Evolutionary conservation across 2,113 vertebrate species (phyloP), one percentile per base, ranked within the genome.

Genomic region (Paracanthobrama guichenoti): DNA sequence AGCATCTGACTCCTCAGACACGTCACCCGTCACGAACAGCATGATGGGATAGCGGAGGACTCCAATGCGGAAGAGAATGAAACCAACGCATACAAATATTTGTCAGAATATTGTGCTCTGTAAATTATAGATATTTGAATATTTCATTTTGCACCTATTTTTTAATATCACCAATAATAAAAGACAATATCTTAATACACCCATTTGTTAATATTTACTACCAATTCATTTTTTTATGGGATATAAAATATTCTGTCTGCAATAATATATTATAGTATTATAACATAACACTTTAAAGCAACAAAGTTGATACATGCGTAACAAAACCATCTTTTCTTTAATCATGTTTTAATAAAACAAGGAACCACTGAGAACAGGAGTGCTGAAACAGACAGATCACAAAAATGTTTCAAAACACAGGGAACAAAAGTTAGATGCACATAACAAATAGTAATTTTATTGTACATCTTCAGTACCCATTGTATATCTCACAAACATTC

Each of bases 371-470:
- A 35, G 31, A 66, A 64, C n/a, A 44, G 12, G 39, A 28, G 59
- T 28, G 31, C 75, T 60, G 31, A 78, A 22, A 55, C 18, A 1
- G n/a, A 7, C 53, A 4, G 6, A 59, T 24, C 31, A 53, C 20
- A 80, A 50, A 80, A n/a, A 35, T 22, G 0, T n/a, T 67, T 80
- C 1, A 66, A 67, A 80, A 66, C 59, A 31, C 48, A 48, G 62
- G 88, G 91, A 91, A 86, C 73, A 90, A 88, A 73, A 66, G 85
- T 75, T 88, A 90, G 85, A 91, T 79, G 82, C 86, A 11, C 86
- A 71, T 82, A 69, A 86, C 88, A 90, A 89, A 90, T 88, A 87
- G 86, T 81, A 57, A 90, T 90, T 93, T 94, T 94, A 93, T 93
- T 93, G 90, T 87, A 91, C 90, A 90, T 84, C 84, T 91, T 88